Base-by-base conservation (phyloP, 2,888 invertebrate genomes). In the Netelia virgata region DNA sequence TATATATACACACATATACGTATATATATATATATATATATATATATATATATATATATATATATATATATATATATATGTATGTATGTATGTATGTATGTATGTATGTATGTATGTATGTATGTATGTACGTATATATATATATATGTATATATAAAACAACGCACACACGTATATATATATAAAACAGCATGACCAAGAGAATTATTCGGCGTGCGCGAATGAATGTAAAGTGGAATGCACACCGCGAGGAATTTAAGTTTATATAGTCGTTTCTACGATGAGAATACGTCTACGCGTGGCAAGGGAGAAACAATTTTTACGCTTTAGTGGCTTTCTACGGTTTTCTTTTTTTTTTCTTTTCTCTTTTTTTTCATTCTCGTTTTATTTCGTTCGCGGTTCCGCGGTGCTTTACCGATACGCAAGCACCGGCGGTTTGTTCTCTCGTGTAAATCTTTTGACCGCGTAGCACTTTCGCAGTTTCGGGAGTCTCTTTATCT, bases 171-270 rank as follows among this genome's bases (percentile, higher is more conserved):
- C n/a, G n/a, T n/a, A n/a, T 28, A 5, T 28, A 41, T 64, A 64
- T 50, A 50, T 47, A 66, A 14, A 1, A 36, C n/a, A 50, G 9
- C 47, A 47, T 20, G 61, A 55, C 70, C 55, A 73, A 47, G 84
- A 73, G 80, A 84, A 84, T 84, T 84, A 84, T 76, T 80, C 73
- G 76, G 43, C 61, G 61, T 73, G 80, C 80, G 28, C 73, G 80
- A 84, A 84, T 80, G 76, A 84, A 80, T 84, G 72, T 68, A 80
- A 84, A 84, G 84, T 73, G 75, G 76, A 41, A 63, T 43, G 61
- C 28, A 36, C 28, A 70, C 23, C 70, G 28, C 63, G 72, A 36
- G 57, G 69, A 76, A 72, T 79, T 16, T 63, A 43, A 73, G 57
- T 72, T 57, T 50, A 66, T 59, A 59, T 2, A 55, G 70, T 43